Conservation (phyloP, 2,888 invertebrate species). For the Podabrus alpinus region DNA sequence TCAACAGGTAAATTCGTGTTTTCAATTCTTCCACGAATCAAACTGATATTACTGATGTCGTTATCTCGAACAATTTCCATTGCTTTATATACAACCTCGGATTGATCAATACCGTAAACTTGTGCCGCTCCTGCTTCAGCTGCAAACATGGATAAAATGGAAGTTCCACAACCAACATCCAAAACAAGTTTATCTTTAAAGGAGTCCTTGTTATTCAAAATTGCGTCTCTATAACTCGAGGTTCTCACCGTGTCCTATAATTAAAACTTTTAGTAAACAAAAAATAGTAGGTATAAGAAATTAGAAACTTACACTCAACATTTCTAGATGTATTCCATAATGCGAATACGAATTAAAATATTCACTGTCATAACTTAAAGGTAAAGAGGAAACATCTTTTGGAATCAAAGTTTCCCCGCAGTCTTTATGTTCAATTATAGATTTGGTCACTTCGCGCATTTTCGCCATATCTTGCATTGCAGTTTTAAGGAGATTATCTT, state of each 20-base stretch:
- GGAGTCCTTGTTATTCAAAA: conserved; percentile 71
- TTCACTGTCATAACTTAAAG: conserved; percentile 70
- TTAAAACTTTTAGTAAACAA: not conserved
- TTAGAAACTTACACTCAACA: conserved; percentile 73
- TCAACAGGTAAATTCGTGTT: conserved; percentile 75
- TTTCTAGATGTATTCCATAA: conserved; percentile 91
- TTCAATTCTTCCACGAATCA: conserved; percentile 86
- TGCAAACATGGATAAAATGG: conserved; percentile 97
- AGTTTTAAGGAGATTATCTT: conserved; percentile 62
- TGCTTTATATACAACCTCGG: conserved; percentile 93
- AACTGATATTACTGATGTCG: conserved; percentile 66
- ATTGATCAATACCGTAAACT: conserved; percentile 94
- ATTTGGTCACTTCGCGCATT: conserved; percentile 65
- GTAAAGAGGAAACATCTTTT: conserved; percentile 56
- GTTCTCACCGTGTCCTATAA: conserved; percentile 79
- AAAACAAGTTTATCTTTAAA: conserved; percentile 80
- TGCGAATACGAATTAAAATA: conserved; percentile 87
- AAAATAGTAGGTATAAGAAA: not conserved
- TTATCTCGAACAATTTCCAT: conserved; percentile 80
- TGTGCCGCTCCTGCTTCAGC: conserved; percentile 90
- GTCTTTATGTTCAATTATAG: conserved; percentile 57
- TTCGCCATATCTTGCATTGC: conserved; percentile 64
- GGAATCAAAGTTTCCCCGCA: conserved; percentile 35
- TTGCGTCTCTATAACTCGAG: conserved; percentile 83
- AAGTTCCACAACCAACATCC: conserved; percentile 97